Evolutionary conservation across 92 coral and sea anemone species (phyloP).

Genomic region (Porites rus): DNA sequence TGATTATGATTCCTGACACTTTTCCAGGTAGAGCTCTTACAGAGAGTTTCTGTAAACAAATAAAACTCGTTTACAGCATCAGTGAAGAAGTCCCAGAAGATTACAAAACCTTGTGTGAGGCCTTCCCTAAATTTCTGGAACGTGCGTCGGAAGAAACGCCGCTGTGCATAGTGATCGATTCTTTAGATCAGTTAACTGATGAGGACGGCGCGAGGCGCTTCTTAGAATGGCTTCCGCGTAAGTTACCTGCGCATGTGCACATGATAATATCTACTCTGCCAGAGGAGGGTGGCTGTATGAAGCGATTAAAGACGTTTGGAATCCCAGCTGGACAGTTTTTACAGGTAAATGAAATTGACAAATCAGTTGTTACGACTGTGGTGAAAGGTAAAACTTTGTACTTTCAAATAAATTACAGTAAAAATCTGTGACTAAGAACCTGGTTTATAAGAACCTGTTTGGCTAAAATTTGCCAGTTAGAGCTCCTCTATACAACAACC

Average conservation of each 20-base stretch:
- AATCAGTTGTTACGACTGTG: neutral
- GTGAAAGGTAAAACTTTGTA: no score
- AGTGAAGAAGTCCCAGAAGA: conserved; percentile 61
- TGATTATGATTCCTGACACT: neutral
- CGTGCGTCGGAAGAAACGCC: conserved; percentile 60
- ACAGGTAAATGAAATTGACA: conserved; percentile 12
- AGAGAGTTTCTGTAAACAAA: conserved; percentile 62
- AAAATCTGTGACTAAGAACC: no score
- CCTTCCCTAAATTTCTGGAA: conserved; percentile 53
- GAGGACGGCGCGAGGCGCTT: conserved; percentile 69
- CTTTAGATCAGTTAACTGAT: conserved; percentile 76
- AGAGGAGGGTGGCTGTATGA: conserved; percentile 63
- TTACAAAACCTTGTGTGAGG: conserved; percentile 61
- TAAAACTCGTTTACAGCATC: conserved; percentile 54
- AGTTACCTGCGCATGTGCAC: conserved; percentile 61
- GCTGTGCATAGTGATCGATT: conserved; percentile 73
- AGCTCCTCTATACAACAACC: no score
- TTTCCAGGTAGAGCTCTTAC: conserved; percentile 67
- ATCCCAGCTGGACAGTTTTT: conserved; percentile 49
- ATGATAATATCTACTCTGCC: conserved; percentile 74
- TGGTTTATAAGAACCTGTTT: no score
- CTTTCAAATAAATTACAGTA: no score
- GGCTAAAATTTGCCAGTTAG: no score
- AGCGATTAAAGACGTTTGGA: conserved; percentile 59
- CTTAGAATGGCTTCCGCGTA: conserved; percentile 77